Evolutionary conservation across 2,888 invertebrate species (phyloP), one percentile per base, ranked within the genome.

Genomic region (Caenorhabditis doughertyi): DNA sequence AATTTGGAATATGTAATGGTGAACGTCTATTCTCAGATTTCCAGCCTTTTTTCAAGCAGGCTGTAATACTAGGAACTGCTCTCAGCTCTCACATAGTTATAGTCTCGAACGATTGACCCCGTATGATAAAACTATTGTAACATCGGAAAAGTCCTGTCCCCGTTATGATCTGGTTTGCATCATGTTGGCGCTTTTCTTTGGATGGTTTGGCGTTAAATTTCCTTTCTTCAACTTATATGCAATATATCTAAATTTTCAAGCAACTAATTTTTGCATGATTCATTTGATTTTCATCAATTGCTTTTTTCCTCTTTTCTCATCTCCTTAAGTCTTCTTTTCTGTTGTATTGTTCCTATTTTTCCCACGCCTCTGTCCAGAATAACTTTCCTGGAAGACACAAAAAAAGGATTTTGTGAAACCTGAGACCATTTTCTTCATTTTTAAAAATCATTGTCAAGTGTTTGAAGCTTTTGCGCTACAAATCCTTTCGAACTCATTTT

Each of bases 301-400:
- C 49, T 18, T 49, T 47, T 9, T 70, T 56, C 16, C n/a, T 11
- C 32, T 42, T 70, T 55, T 56, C 18, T 11, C 21, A n/a, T 5
- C 18, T 67, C 18, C 9, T 23, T 27, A 23, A 18, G 16, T n/a
- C 58, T 58, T 58, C 32, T 21, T 27, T 39, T 55, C 47, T 47
- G 44, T 70, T 25, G 55, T 56, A 42, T 70, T 56, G 55, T 47
- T 71, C 56, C 16, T 56, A 21, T 58, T 32, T 71, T 56, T 49
- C 58, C 71, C 71, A 56, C 58, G 71, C 58, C 32, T 44, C 21
- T 44, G 47, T 71, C 47, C 23, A 49, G 47, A 71, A 70, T 56
- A 70, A 71, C 71, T 71, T 58, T 32, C 25, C 16, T 27, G 47
- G n/a, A 23, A 58, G 29, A 56, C 47, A n/a, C 71, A 58, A 27